Evolutionary conservation across 2,113 vertebrate species (phyloP), one percentile per base, ranked within the genome.

Genomic region (Chamaetylas fuelleborni): DNA sequence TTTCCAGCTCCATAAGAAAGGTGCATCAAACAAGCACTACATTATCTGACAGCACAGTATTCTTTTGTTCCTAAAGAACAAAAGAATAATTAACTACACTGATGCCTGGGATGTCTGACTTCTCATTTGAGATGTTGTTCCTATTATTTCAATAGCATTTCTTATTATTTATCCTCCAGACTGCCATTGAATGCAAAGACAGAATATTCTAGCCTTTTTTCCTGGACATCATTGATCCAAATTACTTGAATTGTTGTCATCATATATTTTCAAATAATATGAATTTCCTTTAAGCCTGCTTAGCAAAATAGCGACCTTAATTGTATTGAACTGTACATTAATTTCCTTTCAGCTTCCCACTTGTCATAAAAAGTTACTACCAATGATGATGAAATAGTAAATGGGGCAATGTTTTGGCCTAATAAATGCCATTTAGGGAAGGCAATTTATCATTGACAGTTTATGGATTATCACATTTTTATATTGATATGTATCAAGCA

Each of bases 41-140:
- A 64, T 87, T n/a, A 72, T 87, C 66, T 97, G 84, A 87, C 80
- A 97, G 42, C 20, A 36, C 11, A 90, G 10, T 38, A 80, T 66
- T 85, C 88, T 96, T 96, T 90, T 95, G 92, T 92, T 96, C 78
- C 38, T 80, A 47, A 89, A 95, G 72, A 96, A 93, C 92, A 96
- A 97, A 98, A 96, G 90, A 94, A 97, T 97, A 95, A 96, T 97
- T 96, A 88, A 93, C 47, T 90, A 62, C 66, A 64, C 7, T 8
- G 85, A 36, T 88, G 34, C 73, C 61, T 91, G 22, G 22, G 22
- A 87, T 83, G 89, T 93, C 80, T 97, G 80, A 74, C 26, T 86
- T 78, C 73, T 42, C 48, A 74, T 91, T 95, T 90, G 61, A 94
- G 57, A 77, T 82, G 91, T 43, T 74, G 77, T 51, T 94, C 48